Evolutionary conservation across 92 coral and sea anemone species (phyloP).

Genomic region (Nematostella vectensis): DNA sequence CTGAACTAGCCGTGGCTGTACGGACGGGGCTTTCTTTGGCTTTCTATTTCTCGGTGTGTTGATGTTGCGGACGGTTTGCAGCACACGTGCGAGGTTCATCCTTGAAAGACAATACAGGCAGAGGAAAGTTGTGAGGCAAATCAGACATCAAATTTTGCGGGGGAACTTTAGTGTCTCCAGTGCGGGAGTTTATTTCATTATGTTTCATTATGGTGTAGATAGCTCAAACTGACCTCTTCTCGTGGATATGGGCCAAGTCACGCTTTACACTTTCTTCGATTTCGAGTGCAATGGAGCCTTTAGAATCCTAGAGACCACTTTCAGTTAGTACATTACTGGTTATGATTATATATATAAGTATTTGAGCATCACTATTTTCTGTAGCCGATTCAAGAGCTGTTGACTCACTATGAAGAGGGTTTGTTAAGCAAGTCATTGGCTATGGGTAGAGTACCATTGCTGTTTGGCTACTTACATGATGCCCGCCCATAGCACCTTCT

Average conservation of each 20-base stretch:
- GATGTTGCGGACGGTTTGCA: conserved; percentile 83
- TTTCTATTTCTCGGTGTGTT: conserved; percentile 46
- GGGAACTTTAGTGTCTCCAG: too few species aligned
- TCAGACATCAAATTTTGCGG: neutral
- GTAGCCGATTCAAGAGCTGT: too few species aligned
- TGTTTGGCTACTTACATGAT: too few species aligned
- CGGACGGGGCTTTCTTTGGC: conserved; percentile 17
- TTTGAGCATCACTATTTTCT: too few species aligned
- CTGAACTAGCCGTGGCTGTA: conserved; percentile 3
- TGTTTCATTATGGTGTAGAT: too few species aligned
- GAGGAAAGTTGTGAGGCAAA: neutral
- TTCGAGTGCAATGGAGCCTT: conserved; percentile 80
- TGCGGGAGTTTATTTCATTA: too few species aligned
- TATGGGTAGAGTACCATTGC: too few species aligned
- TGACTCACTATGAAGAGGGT: too few species aligned
- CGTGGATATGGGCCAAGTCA: conserved; percentile 78
- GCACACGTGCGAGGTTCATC: conserved; percentile 83
- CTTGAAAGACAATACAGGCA: conserved; percentile 15
- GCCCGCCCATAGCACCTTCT: too few species aligned
- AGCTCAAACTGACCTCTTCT: conserved; percentile 49
- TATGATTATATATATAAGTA: too few species aligned
- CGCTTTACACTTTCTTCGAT: conserved; percentile 86
- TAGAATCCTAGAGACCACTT: conserved; percentile 20
- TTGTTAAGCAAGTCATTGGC: too few species aligned
- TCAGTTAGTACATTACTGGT: too few species aligned